Conservation (phyloP, 2,888 invertebrate species). For the Rhodophaea formosa region DNA sequence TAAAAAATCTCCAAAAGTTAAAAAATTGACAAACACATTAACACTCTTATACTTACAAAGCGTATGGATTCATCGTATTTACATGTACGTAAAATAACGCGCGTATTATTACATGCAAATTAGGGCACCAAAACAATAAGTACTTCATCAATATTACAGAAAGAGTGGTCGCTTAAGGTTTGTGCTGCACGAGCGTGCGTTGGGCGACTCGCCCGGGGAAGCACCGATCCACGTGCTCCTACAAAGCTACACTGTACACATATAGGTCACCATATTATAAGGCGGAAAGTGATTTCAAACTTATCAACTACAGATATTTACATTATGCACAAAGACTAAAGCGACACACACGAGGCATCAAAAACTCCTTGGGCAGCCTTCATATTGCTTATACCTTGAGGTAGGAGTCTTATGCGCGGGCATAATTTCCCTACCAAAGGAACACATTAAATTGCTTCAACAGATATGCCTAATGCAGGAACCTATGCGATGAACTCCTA, state of each 20-base stretch:
- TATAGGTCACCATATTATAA: slow-evolving; percentile 65
- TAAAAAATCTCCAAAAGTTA: slow-evolving; percentile 70
- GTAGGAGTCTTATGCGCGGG: slow-evolving; percentile 33
- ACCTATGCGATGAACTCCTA: slow-evolving; percentile 45
- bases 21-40: slow-evolving; percentile 79
- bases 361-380: slow-evolving; percentile 49
- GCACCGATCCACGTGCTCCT: neutral
- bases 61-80: slow-evolving; percentile 80
- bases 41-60: slow-evolving; percentile 78
- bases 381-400: slow-evolving; percentile 57
- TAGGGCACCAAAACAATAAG: slow-evolving; percentile 72
- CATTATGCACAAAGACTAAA: slow-evolving; percentile 74
- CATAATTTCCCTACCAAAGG: slow-evolving; percentile 41
- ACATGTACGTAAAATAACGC: slow-evolving; percentile 65
- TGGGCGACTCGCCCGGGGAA: neutral
- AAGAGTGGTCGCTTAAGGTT: slow-evolving; percentile 37
- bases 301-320: slow-evolving; percentile 65
- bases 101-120: slow-evolving; percentile 69
- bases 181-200: slow-evolving; percentile 10
- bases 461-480: slow-evolving; percentile 59
- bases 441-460: slow-evolving; percentile 57
- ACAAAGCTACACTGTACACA: slow-evolving; percentile 40
- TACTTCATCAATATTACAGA: slow-evolving; percentile 49
- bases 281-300: slow-evolving; percentile 65
- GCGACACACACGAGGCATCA: slow-evolving; percentile 56